phyloP scores from a whole-genome alignment of 2,888 invertebrate species.

The Elysia crispata region DNA sequence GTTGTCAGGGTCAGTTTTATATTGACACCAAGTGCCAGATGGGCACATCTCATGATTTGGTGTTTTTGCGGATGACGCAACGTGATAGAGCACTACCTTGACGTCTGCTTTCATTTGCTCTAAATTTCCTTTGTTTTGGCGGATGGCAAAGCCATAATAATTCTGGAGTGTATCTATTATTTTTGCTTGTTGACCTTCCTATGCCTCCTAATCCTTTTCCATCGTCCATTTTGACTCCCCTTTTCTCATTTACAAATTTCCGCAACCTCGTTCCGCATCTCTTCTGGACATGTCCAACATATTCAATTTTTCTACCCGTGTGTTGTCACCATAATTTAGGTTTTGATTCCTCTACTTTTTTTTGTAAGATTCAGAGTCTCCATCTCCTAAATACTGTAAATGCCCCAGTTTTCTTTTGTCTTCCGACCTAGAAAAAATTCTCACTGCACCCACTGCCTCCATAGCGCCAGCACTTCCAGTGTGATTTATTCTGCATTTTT shows the following conservation, averaged over 20 bases:
- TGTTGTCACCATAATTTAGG: slow-evolving; percentile 9
- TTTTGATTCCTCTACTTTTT: slow-evolving; percentile 2
- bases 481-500: neutral
- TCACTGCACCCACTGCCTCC: neutral
- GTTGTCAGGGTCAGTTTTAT: neutral
- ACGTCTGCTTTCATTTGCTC: slow-evolving; percentile 17
- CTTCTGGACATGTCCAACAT: slow-evolving; percentile 35
- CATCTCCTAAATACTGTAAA: slow-evolving; percentile 19
- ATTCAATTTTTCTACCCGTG: neutral
- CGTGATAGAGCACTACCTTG: slow-evolving; percentile 5
- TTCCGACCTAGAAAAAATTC: neutral
- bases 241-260: neutral
- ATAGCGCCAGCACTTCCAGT: slow-evolving; percentile 10
- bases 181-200: neutral
- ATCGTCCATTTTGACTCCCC: neutral
- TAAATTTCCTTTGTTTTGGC: slow-evolving; percentile 9
- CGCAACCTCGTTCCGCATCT: slow-evolving; percentile 5
- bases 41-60: slow-evolving; percentile 13
- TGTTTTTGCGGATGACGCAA: neutral
- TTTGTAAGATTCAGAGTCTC: slow-evolving; percentile 25
- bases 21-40: neutral
- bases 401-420: neutral
- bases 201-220: neutral
- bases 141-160: slow-evolving; percentile 32
- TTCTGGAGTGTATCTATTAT: slow-evolving; percentile 2